Conservation (phyloP, 2,797 vertebrate species). For the Myotis vivesi region DNA sequence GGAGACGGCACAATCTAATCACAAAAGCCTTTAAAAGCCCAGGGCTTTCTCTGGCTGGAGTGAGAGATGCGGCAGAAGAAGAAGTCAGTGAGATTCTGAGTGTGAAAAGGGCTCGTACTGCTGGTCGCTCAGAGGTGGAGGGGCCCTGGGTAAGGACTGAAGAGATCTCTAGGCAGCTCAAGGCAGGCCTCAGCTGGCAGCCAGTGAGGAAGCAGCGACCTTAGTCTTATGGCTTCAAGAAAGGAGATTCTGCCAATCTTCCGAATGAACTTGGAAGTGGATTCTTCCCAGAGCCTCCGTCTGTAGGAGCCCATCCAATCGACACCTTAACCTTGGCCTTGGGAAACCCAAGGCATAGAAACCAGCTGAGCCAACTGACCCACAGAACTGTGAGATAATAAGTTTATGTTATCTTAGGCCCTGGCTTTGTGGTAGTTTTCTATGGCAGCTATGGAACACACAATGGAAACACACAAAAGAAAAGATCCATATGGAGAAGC, state of each 20-base stretch:
- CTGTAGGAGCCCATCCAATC: background rate
- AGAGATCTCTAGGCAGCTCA: background rate
- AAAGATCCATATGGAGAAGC: background rate
- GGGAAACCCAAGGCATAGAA: background rate
- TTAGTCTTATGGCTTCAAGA: background rate
- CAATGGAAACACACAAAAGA: background rate
- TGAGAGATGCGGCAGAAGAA: background rate
- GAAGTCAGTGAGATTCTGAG: background rate
- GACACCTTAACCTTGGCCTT: too few species aligned
- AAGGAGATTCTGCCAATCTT: background rate
- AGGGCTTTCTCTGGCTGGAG: background rate
- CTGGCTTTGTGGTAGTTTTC: background rate
- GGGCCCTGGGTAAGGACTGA: background rate
- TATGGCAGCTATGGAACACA: background rate
- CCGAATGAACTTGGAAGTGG: background rate
- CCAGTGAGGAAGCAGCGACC: background rate
- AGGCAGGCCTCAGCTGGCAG: background rate
- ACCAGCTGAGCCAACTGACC: background rate
- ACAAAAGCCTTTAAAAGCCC: background rate
- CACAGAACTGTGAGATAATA: background rate
- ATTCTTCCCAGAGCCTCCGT: background rate
- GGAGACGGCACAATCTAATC: background rate
- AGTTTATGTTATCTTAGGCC: background rate
- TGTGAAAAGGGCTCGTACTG: too few species aligned
- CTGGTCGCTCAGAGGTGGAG: too few species aligned